phyloP scores from a whole-genome alignment of 2,888 invertebrate genomes.

The Ganaspis brasiliensis region DNA sequence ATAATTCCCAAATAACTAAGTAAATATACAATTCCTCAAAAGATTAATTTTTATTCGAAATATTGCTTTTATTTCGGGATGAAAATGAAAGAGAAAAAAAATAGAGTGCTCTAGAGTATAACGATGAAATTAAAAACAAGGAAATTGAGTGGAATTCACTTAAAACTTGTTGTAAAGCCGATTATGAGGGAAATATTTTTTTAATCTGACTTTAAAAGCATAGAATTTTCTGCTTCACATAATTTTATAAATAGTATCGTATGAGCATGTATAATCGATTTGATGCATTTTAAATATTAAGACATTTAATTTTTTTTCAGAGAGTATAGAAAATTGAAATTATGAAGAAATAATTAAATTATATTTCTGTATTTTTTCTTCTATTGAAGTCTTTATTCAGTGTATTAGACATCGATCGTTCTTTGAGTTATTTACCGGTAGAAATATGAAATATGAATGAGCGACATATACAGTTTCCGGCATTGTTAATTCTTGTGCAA shows the following conservation, averaged over 20 bases:
- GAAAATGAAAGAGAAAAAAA: too few relatives aligned
- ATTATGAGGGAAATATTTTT: not conserved
- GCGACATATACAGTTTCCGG: constrained; percentile 51
- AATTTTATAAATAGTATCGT: constrained; percentile 16
- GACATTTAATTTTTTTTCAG: constrained; percentile 3
- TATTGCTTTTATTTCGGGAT: too few relatives aligned
- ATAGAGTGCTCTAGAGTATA: too few relatives aligned
- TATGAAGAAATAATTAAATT: constrained; percentile 22
- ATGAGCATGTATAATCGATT: constrained; percentile 22
- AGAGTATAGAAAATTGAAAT: constrained; percentile 10
- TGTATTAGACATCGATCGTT: constrained; percentile 20
- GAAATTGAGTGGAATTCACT: too few relatives aligned
- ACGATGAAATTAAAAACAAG: too few relatives aligned
- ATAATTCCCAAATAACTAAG: too few relatives aligned
- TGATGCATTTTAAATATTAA: constrained; percentile 11
- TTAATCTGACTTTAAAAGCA: not conserved
- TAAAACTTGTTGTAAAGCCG: too few relatives aligned
- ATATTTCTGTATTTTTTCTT: too few relatives aligned
- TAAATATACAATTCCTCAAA: too few relatives aligned
- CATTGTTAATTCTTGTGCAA: constrained; percentile 54
- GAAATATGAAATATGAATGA: constrained; percentile 37
- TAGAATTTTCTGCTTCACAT: not conserved
- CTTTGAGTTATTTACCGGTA: constrained; percentile 26
- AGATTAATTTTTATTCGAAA: too few relatives aligned
- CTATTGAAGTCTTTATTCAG: not conserved